phyloP scores from a whole-genome alignment of 1,140 invertebrate species.

The Acromyrmex heyeri region DNA sequence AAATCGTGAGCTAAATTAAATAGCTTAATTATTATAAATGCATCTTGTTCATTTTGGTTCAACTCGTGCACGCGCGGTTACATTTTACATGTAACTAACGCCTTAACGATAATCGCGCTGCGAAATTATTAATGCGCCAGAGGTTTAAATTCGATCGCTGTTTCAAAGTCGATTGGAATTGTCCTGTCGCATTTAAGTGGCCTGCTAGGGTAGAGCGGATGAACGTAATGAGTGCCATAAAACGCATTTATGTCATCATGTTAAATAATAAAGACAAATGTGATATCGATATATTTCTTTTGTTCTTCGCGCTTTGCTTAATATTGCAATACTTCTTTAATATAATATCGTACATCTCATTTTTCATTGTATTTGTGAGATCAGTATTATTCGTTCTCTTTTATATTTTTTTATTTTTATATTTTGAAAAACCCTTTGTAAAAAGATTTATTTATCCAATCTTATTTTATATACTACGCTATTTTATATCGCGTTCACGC shows the following conservation, averaged over 20 bases:
- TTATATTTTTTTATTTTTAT: neutral
- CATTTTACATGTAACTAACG: slow-evolving; percentile 35
- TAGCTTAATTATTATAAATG: slow-evolving; percentile 15
- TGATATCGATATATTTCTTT: slow-evolving; percentile 38
- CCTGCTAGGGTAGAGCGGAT: slow-evolving; percentile 36
- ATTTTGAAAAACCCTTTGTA: neutral
- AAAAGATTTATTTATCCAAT: neutral
- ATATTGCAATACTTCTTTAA: neutral
- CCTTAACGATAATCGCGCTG: slow-evolving; percentile 24
- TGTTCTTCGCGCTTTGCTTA: neutral
- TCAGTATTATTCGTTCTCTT: neutral
- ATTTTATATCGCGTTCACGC: neutral
- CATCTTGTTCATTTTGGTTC: neutral
- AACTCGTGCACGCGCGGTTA: neutral
- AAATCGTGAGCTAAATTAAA: neutral
- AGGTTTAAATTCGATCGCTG: slow-evolving; percentile 41
- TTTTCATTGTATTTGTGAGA: neutral
- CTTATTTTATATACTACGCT: neutral
- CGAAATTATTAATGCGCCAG: slow-evolving; percentile 47
- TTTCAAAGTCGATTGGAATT: slow-evolving; percentile 52
- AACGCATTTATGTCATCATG: slow-evolving; percentile 50
- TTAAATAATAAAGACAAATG: slow-evolving; percentile 48
- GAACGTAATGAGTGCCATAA: slow-evolving; percentile 47
- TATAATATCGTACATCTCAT: neutral
- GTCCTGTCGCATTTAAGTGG: slow-evolving; percentile 42